Base-by-base conservation (phyloP, 2,888 invertebrate species). In the Mesochorus sp. region DNA sequence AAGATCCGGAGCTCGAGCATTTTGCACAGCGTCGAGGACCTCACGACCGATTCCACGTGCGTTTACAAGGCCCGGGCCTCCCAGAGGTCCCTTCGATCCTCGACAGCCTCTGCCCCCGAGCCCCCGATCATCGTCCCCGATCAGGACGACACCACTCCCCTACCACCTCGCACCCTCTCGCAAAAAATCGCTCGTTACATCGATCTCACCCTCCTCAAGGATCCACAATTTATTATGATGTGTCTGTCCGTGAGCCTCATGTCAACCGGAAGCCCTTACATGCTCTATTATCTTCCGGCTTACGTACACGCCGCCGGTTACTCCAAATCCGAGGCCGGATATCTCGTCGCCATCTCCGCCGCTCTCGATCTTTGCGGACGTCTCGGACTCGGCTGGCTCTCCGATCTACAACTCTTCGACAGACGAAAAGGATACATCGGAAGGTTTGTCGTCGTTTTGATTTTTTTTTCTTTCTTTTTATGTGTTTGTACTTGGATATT, bases 201-300 rank as follows among this genome's bases (percentile, higher is more conserved):
- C 76, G 95, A 96, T 87, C 92, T 95, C 5, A 94, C 94, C 0
- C 91, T 96, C 1, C 91, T 95, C 28, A 93, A 93, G 84, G 94
- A 95, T 44, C 93, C 94, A 81, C 93, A 94, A 2, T 96, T 96
- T 86, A 94, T 95, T 3, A 91, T 95, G 81, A 94, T 95, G 90
- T 94, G 95, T 76, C 92, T 94, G 1, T 95, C 95, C 0, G 95
- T 95, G 6, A 94, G 94, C 0, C 92, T 95, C 1, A 95, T 95
- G 94, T 95, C 95, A 0, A 95, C 95, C 19, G 96, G 95, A 8
- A 95, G 95, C 2, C 95, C 95, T 0, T 95, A 95, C 88, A 95
- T 95, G 86, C 89, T 95, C 1, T 95, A 95, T 89, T 95, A 95
- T 85, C 90, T 96, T 47, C 96, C 96, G 0, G 95, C 95, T 0